Conservation (phyloP, 1,140 invertebrate species). For the Geopemphigus sp. region DNA sequence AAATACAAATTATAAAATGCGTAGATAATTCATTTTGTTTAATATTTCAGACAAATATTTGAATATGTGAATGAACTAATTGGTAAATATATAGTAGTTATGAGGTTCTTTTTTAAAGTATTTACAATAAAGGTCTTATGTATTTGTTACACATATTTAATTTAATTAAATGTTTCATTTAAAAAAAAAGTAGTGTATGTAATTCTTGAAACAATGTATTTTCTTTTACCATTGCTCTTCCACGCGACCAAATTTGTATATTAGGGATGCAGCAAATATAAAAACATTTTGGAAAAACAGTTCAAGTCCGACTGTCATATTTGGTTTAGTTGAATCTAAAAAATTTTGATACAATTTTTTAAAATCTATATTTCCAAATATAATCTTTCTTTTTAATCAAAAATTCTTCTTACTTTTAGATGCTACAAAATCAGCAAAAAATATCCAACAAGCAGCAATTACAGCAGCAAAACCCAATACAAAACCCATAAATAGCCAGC, state of each 20-base stretch:
- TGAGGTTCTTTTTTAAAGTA: background rate
- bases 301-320: constrained; percentile 79
- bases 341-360: constrained; percentile 8
- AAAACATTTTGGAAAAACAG: constrained; percentile 93
- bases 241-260: constrained; percentile 91
- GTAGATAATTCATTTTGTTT: too few relatives aligned
- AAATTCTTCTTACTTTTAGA: constrained; percentile 25
- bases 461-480: constrained; percentile 92
- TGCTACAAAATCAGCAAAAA: constrained; percentile 76
- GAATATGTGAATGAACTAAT: too few relatives aligned
- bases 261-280: constrained; percentile 86
- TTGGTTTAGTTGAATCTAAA: constrained; percentile 5
- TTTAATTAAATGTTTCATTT: background rate
- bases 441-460: constrained; percentile 93
- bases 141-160: constrained; percentile 1
- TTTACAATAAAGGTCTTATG: constrained; percentile 9
- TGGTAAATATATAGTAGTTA: background rate
- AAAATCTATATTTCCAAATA: constrained; percentile 11
- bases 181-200: background rate
- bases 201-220: background rate
- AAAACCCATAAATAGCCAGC: constrained; percentile 97
- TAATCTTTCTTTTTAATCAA: background rate
- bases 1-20: background rate
- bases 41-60: too few relatives aligned
- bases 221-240: constrained; percentile 64